Conservation (phyloP, 2,797 vertebrate genomes). For the Dallia pectoralis region DNA sequence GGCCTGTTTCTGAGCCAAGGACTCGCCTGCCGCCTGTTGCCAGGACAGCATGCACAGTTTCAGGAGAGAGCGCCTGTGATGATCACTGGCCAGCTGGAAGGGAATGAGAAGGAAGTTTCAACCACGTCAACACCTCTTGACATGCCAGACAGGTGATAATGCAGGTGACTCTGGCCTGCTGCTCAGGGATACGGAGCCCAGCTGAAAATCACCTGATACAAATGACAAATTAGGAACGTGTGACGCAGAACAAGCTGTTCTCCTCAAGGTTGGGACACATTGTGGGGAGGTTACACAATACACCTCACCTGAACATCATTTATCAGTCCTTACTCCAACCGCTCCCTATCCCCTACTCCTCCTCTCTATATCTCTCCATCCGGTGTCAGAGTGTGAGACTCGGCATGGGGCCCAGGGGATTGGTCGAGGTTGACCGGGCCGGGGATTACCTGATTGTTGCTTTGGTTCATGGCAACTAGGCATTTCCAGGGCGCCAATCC, state of each 20-base stretch:
- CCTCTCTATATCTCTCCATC: background rate
- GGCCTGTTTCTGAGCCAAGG: slow-evolving; percentile 65
- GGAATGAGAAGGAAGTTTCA: slow-evolving; percentile 33
- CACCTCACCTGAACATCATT: background rate
- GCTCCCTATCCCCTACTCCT: background rate
- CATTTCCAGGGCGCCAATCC: slow-evolving; percentile 88
- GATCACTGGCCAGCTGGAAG: slow-evolving; percentile 79
- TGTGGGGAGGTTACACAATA: background rate
- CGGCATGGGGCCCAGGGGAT: background rate
- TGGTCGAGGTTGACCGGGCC: background rate
- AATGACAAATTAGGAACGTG: no score
- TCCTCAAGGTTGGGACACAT: background rate
- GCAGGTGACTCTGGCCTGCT: slow-evolving; percentile 37
- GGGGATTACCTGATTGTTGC: slow-evolving; percentile 73
- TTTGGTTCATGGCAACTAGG: slow-evolving; percentile 70
- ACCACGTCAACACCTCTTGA: slow-evolving; percentile 31
- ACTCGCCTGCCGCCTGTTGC: slow-evolving; percentile 66
- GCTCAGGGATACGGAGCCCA: slow-evolving; percentile 16
- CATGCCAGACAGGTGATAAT: slow-evolving; percentile 39
- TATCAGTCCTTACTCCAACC: background rate
- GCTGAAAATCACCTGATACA: background rate
- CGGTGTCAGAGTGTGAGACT: background rate
- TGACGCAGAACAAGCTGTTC: no score
- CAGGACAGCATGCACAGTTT: slow-evolving; percentile 76
- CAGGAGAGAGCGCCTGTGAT: slow-evolving; percentile 72